Percentiles rank a stretch among this genome's conserved stretches.
These are phyloP conservation scores for Amazona guildingii DNA, from an alignment of 2,113 vertebrate species.

Conservation along the genomic window DNA sequence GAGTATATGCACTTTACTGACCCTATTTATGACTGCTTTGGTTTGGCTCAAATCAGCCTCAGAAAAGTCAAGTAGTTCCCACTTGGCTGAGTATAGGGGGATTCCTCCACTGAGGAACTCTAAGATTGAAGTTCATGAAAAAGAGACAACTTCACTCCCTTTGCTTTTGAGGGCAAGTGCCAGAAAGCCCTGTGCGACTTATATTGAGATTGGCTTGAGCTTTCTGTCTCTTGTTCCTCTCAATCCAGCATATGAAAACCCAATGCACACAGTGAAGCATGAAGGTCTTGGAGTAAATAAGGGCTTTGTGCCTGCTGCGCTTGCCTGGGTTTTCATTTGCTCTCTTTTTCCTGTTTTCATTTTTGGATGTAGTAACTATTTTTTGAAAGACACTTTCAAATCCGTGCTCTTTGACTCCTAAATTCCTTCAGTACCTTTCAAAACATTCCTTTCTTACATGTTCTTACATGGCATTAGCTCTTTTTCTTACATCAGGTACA, in stretches of 20 bases:
- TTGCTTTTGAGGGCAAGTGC: not conserved
- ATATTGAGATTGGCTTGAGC: not conserved
- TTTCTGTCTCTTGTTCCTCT: not conserved
- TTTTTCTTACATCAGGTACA: not conserved
- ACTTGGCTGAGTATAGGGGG: not conserved
- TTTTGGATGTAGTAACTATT: not conserved
- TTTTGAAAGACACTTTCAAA: not conserved
- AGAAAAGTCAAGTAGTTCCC: not conserved
- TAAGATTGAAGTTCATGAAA: not conserved
- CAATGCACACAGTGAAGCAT: not conserved
- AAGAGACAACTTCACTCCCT: not conserved
- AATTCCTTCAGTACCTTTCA: not conserved
- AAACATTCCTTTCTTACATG: not conserved
- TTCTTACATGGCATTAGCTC: not conserved
- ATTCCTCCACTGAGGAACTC: not conserved
- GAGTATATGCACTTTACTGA: not conserved
- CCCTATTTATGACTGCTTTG: not conserved
- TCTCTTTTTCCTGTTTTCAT: not conserved
- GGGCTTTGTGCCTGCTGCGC: not conserved
- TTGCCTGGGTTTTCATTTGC: not conserved
- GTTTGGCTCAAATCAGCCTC: not conserved
- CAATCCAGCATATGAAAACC: not conserved
- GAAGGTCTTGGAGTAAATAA: not conserved
- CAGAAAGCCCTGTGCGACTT: not conserved
- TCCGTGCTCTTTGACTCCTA: not conserved